Evolutionary conservation across 2,113 vertebrate species (phyloP).

Genomic region (Dissostichus mawsoni): DNA sequence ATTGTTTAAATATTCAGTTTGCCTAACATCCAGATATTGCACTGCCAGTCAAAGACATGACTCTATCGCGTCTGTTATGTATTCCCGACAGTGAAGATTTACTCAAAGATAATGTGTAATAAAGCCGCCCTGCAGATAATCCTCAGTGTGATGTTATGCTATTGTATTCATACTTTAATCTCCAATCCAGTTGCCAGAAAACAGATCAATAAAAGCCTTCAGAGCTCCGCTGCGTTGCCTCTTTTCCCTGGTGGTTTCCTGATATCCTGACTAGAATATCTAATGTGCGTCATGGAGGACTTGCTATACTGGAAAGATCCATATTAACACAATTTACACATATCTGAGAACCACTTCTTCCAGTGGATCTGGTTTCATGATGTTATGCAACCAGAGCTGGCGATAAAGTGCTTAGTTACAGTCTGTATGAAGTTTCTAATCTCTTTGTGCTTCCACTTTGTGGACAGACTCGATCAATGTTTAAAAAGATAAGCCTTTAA

Average conservation of each 20-base stretch:
- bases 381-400: constrained; percentile 51
- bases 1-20: constrained; percentile 12
- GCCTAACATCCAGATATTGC: background rate
- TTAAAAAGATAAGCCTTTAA: background rate
- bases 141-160: constrained; percentile 59
- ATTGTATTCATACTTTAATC: constrained; percentile 68
- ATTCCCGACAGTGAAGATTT: constrained; percentile 51
- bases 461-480: constrained; percentile 2
- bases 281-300: constrained; percentile 48
- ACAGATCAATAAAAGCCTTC: constrained; percentile 71
- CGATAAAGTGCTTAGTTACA: constrained; percentile 17
- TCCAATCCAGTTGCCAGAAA: constrained; percentile 55
- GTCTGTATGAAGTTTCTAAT: constrained; percentile 1
- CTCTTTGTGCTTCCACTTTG: background rate
- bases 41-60: constrained; percentile 32
- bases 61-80: constrained; percentile 8
- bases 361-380: constrained; percentile 64
- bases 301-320: constrained; percentile 58
- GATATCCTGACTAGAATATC: constrained; percentile 70
- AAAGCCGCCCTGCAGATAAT: constrained; percentile 46
- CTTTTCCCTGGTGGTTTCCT: constrained; percentile 62
- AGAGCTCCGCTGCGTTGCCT: constrained; percentile 50
- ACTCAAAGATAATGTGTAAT: constrained; percentile 53
- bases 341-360: constrained; percentile 42
- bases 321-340: constrained; percentile 71